Evolutionary conservation across 2,888 invertebrate species (phyloP).

Genomic region (Polydrusus tereticollis): DNA sequence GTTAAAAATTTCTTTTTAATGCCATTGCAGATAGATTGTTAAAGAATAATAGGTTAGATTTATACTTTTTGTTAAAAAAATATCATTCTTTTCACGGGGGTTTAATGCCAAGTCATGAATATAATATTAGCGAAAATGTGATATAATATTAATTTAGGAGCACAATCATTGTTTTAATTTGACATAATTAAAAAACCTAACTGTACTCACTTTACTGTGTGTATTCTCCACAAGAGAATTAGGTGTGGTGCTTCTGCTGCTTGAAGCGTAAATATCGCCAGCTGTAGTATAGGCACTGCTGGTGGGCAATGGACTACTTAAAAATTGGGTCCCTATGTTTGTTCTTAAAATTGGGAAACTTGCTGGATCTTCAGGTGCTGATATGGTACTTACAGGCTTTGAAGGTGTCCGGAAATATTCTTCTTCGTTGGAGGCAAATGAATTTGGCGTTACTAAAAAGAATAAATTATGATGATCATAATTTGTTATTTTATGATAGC

Average conservation of each 20-base stretch:
- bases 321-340: constrained; percentile 58
- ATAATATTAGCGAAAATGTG: too few species aligned
- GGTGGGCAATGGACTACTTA: constrained; percentile 57
- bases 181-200: not conserved
- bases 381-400: constrained; percentile 20
- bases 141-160: too few species aligned
- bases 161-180: not conserved
- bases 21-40: too few species aligned
- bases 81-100: too few species aligned
- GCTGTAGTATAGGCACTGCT: constrained; percentile 59
- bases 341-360: constrained; percentile 56
- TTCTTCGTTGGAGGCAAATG: constrained; percentile 57
- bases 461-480: too few species aligned
- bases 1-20: too few species aligned
- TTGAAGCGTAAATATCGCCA: constrained; percentile 66
- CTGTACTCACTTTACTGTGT: constrained; percentile 24
- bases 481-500: too few species aligned
- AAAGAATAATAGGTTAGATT: too few species aligned
- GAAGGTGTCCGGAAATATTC: constrained; percentile 19
- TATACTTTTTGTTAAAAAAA: too few species aligned
- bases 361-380: constrained; percentile 52
- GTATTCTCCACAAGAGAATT: constrained; percentile 29
- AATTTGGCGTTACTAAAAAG: constrained; percentile 60
- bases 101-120: too few species aligned
- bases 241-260: constrained; percentile 65